phyloP scores from a whole-genome alignment of 2,113 vertebrate species.

The Grallaria varia region DNA sequence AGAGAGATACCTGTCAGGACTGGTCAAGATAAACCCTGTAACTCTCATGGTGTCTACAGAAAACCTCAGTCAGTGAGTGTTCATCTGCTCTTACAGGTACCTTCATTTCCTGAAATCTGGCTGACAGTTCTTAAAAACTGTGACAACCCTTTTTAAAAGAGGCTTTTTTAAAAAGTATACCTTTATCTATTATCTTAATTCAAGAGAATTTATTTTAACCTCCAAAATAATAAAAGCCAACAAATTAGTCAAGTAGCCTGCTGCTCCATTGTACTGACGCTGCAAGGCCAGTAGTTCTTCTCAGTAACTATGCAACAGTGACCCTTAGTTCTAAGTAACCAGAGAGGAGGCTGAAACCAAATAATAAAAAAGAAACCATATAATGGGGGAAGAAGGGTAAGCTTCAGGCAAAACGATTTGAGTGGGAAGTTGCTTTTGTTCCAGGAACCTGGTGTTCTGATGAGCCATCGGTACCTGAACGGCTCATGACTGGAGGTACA shows the following conservation, averaged over 20 bases:
- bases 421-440: not conserved
- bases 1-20: not conserved
- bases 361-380: not conserved
- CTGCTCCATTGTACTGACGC: not conserved
- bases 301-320: not conserved
- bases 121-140: not conserved
- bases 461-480: not conserved
- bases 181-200: not conserved
- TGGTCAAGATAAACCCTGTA: not conserved
- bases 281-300: not conserved
- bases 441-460: not conserved
- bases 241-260: not conserved
- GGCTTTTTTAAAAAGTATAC: not conserved
- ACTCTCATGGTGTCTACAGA: not conserved
- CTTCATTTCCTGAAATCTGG: not conserved
- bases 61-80: not conserved
- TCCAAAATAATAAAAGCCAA: not conserved
- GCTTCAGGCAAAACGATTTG: not conserved
- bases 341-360: not conserved
- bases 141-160: not conserved
- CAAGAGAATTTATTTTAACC: not conserved
- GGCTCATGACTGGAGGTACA: not conserved
- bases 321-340: not conserved
- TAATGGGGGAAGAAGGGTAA: not conserved
- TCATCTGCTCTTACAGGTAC: not conserved